Evolutionary conservation across 2,113 vertebrate species (phyloP).

Genomic region (Anser cygnoides): DNA sequence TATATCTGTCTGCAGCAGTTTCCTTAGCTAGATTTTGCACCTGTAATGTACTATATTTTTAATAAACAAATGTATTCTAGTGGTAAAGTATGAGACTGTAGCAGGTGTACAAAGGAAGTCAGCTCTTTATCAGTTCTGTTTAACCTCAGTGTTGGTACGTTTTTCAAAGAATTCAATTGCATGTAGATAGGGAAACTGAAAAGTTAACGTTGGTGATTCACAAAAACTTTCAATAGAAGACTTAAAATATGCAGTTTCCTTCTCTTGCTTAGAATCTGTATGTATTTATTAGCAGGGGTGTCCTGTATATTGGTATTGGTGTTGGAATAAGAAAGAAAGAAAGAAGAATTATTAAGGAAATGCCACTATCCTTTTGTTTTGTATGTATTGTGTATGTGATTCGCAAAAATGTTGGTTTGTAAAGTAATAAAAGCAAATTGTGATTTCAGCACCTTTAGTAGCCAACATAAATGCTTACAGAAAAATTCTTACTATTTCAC

Average conservation of each 20-base stretch:
- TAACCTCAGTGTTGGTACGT: not conserved
- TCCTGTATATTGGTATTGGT: not conserved
- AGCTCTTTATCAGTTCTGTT: not conserved
- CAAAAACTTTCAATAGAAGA: not conserved
- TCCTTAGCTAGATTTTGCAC: not conserved
- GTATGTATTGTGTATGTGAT: not conserved
- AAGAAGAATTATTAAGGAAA: not conserved
- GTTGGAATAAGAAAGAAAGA: not conserved
- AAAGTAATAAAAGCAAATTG: accelerated
- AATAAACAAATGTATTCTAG: not conserved
- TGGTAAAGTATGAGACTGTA: not conserved
- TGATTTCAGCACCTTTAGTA: not conserved
- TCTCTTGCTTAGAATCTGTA: not conserved
- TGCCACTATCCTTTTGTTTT: accelerated
- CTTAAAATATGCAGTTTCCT: accelerated
- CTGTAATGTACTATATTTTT: not conserved
- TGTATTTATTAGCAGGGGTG: not conserved
- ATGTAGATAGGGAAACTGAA: not conserved
- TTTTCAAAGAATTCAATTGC: not conserved
- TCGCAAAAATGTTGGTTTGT: not conserved
- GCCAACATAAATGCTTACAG: not conserved
- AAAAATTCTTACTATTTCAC: not conserved
- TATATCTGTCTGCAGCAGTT: not conserved
- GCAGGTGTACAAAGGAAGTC: not conserved
- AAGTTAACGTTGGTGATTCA: not conserved